phyloP scores from a whole-genome alignment of 2,113 vertebrate species.

The Cyphomyrus plagiostoma region DNA sequence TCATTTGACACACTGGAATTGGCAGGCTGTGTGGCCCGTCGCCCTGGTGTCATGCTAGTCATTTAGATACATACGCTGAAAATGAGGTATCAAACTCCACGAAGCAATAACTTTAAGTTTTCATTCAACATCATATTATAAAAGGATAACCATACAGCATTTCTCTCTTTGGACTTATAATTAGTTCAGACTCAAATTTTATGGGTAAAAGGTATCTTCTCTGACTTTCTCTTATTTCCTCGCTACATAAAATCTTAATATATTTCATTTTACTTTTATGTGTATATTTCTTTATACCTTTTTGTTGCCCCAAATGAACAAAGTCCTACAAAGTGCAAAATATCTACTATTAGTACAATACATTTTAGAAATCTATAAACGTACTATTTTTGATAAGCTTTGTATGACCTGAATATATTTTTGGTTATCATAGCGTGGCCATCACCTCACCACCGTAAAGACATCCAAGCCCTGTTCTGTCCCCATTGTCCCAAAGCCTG shows the following conservation, averaged over 20 bases:
- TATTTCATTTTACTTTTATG: not conserved
- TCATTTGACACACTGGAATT: slow-evolving; percentile 40
- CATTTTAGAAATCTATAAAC: not conserved
- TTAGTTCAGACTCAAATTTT: not conserved
- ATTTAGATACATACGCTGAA: not conserved
- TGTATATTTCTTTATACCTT: not conserved
- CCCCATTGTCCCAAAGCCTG: not conserved
- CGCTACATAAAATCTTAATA: not conserved
- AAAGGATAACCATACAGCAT: not conserved
- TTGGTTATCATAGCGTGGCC: not conserved
- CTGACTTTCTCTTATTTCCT: not conserved
- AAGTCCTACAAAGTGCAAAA: not conserved
- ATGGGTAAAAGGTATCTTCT: not conserved
- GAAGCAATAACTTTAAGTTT: not conserved
- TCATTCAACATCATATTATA: not conserved
- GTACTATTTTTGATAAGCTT: not conserved
- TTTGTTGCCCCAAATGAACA: not conserved
- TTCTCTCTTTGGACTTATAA: not conserved
- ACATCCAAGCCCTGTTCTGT: not conserved
- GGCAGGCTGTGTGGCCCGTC: slow-evolving; percentile 22
- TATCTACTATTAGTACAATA: not conserved
- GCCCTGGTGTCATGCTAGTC: not conserved
- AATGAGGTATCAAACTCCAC: slow-evolving; percentile 4
- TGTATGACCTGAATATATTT: not conserved
- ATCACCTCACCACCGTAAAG: not conserved